These are phyloP conservation scores for Lacanobia wlatinum DNA, from an alignment of 2,888 invertebrate genomes.

Conservation along the genomic window DNA sequence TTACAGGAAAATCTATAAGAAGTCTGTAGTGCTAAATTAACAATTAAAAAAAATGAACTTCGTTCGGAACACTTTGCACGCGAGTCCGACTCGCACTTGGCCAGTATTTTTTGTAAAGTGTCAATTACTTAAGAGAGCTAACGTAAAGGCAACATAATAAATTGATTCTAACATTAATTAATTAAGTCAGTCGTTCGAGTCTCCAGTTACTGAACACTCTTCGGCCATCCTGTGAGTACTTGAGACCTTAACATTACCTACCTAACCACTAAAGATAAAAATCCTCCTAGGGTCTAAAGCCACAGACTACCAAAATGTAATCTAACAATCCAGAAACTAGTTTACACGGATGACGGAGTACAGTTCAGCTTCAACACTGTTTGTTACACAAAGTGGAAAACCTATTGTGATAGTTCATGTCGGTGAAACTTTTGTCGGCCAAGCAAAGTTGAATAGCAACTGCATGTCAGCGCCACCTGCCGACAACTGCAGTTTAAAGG, in stretches of 20 bases:
- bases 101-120: too few species aligned
- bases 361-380: conserved; percentile 13
- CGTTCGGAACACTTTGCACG: too few species aligned
- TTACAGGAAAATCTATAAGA: too few species aligned
- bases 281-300: not conserved
- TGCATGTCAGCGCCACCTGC: conserved; percentile 16
- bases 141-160: too few species aligned
- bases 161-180: too few species aligned
- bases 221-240: too few species aligned
- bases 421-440: conserved; percentile 18
- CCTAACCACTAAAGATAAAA: not conserved
- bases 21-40: too few species aligned
- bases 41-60: too few species aligned
- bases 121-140: too few species aligned
- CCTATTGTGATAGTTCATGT: conserved; percentile 25
- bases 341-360: conserved; percentile 6
- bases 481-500: conserved; percentile 19
- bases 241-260: not conserved
- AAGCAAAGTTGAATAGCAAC: conserved; percentile 23
- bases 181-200: too few species aligned
- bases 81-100: too few species aligned
- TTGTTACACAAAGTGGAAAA: conserved; percentile 27
- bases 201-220: not conserved
- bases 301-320: not conserved
- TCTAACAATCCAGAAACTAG: conserved; percentile 4